Evolutionary conservation across 2,797 vertebrate species (phyloP).

Genomic region (Triplophysa bombifrons): DNA sequence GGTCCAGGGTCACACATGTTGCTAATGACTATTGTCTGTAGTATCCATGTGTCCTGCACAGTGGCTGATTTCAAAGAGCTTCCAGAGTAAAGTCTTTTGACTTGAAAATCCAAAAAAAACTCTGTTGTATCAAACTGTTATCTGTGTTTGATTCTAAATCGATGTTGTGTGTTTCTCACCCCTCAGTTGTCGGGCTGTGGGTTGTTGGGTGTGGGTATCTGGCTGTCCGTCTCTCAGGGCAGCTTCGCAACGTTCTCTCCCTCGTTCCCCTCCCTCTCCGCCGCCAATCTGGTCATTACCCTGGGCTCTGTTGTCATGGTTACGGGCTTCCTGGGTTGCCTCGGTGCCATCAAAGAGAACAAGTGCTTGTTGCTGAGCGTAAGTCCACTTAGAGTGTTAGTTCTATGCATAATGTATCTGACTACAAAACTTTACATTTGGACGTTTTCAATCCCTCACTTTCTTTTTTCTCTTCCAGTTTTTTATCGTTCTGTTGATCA

Average conservation of each 20-base stretch:
- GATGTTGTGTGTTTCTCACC: constrained; percentile 26
- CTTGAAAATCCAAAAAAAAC: background rate
- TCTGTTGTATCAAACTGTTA: background rate
- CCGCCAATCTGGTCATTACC: constrained; percentile 95
- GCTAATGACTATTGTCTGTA: background rate
- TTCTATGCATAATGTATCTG: background rate
- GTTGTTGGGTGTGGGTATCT: constrained; percentile 93
- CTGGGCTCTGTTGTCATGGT: constrained; percentile 94
- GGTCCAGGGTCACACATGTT: background rate
- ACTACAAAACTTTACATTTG: background rate
- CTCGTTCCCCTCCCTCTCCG: constrained; percentile 93
- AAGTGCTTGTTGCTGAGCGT: constrained; percentile 97
- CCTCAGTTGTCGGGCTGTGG: constrained; percentile 93
- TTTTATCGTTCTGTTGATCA: constrained; percentile 92
- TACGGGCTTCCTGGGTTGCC: constrained; percentile 94
- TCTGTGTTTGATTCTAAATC: background rate
- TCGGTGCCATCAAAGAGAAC: constrained; percentile 99
- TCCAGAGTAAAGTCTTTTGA: background rate
- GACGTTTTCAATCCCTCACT: background rate
- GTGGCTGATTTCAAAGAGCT: background rate
- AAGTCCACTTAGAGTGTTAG: constrained; percentile 68
- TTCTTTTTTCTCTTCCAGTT: constrained; percentile 78
- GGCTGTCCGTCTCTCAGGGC: constrained; percentile 97
- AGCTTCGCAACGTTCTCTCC: constrained; percentile 97
- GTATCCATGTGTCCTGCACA: background rate